These are phyloP conservation scores for Pogoniulus pusillus DNA, from an alignment of 2,797 vertebrate genomes.

Conservation along the genomic window DNA sequence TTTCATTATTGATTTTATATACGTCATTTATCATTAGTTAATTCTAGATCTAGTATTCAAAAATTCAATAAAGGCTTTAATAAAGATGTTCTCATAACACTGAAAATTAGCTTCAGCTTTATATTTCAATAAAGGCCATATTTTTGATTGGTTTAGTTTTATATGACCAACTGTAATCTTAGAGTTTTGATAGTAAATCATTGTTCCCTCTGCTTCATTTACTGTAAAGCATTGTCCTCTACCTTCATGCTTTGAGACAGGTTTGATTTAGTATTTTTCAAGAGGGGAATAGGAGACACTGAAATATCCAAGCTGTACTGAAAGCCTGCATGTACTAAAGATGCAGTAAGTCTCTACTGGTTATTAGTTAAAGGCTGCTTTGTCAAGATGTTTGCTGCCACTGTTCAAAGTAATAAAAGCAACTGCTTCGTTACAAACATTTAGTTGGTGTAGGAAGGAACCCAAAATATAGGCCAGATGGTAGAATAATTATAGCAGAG, in stretches of 20 bases:
- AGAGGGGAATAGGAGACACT: neutral
- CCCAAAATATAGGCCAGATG: constrained; percentile 3
- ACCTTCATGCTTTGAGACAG: neutral
- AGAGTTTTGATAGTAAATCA: neutral
- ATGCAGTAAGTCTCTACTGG: neutral
- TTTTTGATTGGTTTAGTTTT: neutral
- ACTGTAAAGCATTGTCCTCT: neutral
- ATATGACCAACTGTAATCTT: neutral
- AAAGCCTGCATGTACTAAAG: neutral
- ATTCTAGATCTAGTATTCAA: neutral
- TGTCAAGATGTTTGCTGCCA: neutral
- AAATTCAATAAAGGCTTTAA: neutral
- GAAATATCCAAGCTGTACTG: neutral
- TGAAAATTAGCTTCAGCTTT: constrained; percentile 1
- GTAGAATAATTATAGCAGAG: constrained; percentile 16
- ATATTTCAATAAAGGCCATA: neutral
- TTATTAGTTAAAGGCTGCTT: neutral
- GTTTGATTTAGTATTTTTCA: neutral
- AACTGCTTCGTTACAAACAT: neutral
- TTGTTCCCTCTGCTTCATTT: neutral
- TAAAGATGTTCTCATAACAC: neutral
- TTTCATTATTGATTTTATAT: neutral
- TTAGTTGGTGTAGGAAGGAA: neutral
- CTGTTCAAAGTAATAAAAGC: neutral
- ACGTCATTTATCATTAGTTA: neutral